Conservation (phyloP, 2,888 invertebrate species). For the Patella pellucida region DNA sequence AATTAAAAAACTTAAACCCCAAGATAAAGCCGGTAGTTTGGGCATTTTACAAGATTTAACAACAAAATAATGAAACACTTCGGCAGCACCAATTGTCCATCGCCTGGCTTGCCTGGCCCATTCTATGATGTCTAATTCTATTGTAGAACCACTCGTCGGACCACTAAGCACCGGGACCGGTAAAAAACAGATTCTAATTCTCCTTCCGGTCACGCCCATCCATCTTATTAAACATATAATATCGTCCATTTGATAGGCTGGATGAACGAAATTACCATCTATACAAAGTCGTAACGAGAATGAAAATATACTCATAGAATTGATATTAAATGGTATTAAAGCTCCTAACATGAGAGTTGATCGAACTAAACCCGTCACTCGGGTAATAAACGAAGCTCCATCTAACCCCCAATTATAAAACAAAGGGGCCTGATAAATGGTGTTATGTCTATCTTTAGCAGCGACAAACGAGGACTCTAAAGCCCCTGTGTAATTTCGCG, state of each 20-base stretch:
- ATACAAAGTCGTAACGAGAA: background rate
- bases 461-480: background rate
- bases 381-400: background rate
- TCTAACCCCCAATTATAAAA: conserved; percentile 10
- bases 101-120: background rate
- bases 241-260: conserved; percentile 7
- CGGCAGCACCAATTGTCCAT: conserved; percentile 6
- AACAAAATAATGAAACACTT: conserved; percentile 3
- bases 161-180: background rate
- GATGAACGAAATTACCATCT: background rate
- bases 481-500: background rate
- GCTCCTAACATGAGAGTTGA: background rate
- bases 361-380: background rate
- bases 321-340: background rate
- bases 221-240: background rate
- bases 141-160: background rate
- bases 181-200: background rate
- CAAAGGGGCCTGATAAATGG: background rate
- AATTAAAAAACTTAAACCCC: background rate
- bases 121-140: background rate
- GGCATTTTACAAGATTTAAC: background rate
- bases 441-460: background rate
- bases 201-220: background rate
- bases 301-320: conserved; percentile 9
- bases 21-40: background rate